A percentile compares a stretch with the other conserved stretches of the same genome.
These are phyloP conservation scores for Drosophila chauvacae DNA, from an alignment of 1,140 invertebrate species.

Conservation along the genomic window DNA sequence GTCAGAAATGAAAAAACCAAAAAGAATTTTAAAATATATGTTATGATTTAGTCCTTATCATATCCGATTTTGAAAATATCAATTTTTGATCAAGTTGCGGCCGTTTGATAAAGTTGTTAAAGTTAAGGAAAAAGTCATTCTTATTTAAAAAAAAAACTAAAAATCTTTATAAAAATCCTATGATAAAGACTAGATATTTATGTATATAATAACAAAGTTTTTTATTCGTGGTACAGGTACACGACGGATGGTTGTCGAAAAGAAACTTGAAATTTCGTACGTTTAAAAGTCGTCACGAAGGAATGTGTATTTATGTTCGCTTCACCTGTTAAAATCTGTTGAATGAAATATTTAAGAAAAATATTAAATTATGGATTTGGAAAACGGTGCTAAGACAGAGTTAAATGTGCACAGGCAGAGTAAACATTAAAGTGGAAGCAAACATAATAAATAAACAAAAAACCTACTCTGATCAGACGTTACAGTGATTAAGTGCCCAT, in stretches of 20 bases:
- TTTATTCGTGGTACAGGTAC: conserved; percentile 4
- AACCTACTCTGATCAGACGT: conserved; percentile 17
- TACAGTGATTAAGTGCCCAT: not conserved
- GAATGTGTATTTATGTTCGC: not conserved
- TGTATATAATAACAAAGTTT: not conserved
- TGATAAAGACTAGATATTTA: too few relatives aligned
- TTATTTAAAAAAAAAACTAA: too few relatives aligned
- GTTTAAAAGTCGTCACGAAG: not conserved
- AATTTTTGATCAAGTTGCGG: too few relatives aligned
- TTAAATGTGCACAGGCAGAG: not conserved
- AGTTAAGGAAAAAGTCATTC: too few relatives aligned
- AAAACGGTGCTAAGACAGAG: not conserved
- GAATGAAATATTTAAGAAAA: not conserved
- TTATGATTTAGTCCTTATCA: too few relatives aligned
- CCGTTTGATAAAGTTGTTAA: too few relatives aligned
- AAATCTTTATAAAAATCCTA: too few relatives aligned
- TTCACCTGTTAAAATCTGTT: not conserved
- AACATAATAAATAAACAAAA: not conserved
- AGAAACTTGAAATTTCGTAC: not conserved
- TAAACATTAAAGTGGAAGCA: not conserved
- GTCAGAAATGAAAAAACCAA: too few relatives aligned
- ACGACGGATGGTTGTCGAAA: not conserved
- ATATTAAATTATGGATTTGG: not conserved
- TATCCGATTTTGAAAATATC: too few relatives aligned
- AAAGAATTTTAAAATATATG: too few relatives aligned